Conservation (phyloP, 2,113 vertebrate species). For the Erythrocebus patas region DNA sequence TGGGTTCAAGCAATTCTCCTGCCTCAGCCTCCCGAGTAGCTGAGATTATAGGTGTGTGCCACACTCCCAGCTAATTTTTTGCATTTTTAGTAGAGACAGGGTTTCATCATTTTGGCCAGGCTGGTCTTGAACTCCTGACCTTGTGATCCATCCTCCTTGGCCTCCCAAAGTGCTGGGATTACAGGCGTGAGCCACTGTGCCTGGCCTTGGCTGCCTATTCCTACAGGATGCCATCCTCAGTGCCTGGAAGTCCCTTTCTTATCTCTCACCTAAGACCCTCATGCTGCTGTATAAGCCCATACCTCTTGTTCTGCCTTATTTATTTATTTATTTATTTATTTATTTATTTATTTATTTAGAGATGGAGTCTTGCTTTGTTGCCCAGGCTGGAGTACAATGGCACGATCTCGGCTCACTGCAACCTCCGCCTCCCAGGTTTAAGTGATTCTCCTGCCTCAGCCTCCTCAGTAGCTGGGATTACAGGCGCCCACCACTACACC, state of each 20-base stretch:
- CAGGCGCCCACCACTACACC: no score
- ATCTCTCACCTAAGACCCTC: neutral
- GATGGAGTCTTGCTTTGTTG: no score
- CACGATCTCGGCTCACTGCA: no score
- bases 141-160: neutral
- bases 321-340: no score
- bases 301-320: neutral
- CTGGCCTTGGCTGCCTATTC: neutral
- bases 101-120: neutral
- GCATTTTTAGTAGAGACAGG: neutral
- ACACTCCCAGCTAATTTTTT: neutral
- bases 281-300: neutral
- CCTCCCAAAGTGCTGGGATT: neutral
- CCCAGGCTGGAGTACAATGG: no score
- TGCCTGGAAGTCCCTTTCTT: neutral
- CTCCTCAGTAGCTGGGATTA: no score
- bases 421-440: no score
- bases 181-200: neutral
- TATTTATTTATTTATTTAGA: no score
- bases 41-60: neutral
- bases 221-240: neutral
- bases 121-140: neutral
- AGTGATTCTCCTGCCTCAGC: no score
- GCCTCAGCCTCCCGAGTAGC: neutral
- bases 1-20: neutral